Evolutionary conservation across 2,113 vertebrate genomes (phyloP), one percentile per base, ranked within the genome.

Genomic region (Thryonomys swinderianus): DNA sequence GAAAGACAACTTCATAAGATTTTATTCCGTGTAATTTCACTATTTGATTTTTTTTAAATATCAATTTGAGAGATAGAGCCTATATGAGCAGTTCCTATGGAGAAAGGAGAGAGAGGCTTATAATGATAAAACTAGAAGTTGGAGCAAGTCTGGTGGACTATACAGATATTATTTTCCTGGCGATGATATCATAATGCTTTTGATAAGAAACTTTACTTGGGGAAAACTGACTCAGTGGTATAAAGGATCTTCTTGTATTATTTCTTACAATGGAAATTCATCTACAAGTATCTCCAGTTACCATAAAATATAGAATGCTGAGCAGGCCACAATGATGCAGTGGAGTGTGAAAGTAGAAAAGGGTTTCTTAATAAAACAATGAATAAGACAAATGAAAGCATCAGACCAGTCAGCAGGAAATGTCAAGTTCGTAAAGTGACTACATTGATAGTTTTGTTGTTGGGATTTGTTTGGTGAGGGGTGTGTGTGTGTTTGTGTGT

Each of bases 91-190:
- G 16, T 62, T 37, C 23, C 32, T 51, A 78, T 18, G 25, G 21
- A 42, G 3, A 7, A 18, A 59, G 18, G 51, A 30, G 21, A 34
- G 5, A 13, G 5, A 20, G 11, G 4, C 9, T 16, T 51, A 1
- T 37, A 34, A 20, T 14, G 73, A 4, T 32, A 2, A 45, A 40
- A 37, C 30, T 42, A 61, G 34, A 32, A 10, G 53, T 21, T 25
- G 2, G 16, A 30, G 1, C 34, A 4, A 78, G 37, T 40, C 6
- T 32, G 64, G 16, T 0, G 0, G 42, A 69, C 0, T 3, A 6
- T 2, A 4, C 64, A 32, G 64, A 32, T 4, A 30, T 1, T 13
- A 40, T 11, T 55, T n/a, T 61, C 3, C 48, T 7, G 6, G 4
- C 5, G 9, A 18, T 11, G 34, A 84, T 5, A 9, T 6, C 12